Conservation (phyloP, 1,140 invertebrate species). For the Pseudoatta argentina region DNA sequence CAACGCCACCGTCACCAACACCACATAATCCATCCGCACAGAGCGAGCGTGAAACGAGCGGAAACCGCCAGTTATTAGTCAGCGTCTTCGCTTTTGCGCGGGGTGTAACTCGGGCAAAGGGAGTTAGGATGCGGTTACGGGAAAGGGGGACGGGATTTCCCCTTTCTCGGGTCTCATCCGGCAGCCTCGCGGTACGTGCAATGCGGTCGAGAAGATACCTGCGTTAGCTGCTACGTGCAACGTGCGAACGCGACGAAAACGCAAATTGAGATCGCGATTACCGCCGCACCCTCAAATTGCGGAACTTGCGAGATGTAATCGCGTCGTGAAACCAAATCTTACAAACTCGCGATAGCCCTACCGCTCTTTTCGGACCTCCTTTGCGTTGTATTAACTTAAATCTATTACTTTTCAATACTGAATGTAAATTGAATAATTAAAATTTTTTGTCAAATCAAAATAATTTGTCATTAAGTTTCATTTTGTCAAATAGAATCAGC, state of each 20-base stretch:
- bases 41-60: constrained; percentile 85
- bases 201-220: constrained; percentile 74
- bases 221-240: constrained; percentile 70
- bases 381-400: not conserved
- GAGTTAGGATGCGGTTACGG: constrained; percentile 65
- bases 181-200: constrained; percentile 70
- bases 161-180: constrained; percentile 65
- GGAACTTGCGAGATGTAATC: constrained; percentile 66
- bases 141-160: constrained; percentile 64
- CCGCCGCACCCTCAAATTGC: constrained; percentile 65
- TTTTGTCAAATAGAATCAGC: not conserved
- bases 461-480: not conserved
- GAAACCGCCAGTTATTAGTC: constrained; percentile 86
- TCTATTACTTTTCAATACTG: not conserved
- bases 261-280: constrained; percentile 75
- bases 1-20: constrained; percentile 77
- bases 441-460: not conserved
- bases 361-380: constrained; percentile 9
- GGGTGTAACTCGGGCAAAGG: constrained; percentile 51
- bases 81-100: constrained; percentile 82
- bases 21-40: constrained; percentile 78
- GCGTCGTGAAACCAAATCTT: constrained; percentile 54
- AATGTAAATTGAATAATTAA: not conserved
- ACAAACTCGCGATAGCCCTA: constrained; percentile 24
- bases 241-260: constrained; percentile 75